Evolutionary conservation across 2,888 invertebrate species (phyloP), one percentile per base, ranked within the genome.

Genomic region (Cylloceria caligata): DNA sequence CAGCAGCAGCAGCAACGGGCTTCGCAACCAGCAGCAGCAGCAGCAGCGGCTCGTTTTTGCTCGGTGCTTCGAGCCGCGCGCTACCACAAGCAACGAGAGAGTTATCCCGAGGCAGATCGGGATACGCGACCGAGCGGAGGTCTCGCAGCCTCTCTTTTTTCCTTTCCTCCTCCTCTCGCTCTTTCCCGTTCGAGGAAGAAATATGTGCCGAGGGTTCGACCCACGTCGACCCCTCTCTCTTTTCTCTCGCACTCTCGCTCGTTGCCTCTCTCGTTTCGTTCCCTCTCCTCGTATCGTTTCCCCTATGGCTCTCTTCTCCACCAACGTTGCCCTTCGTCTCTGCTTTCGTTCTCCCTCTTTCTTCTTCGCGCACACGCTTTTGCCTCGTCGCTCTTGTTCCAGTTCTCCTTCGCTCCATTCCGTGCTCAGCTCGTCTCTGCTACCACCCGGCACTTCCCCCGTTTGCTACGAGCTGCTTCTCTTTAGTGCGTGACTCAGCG

Each of bases 401-500:
- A 52, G 68, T 69, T 69, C 13, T 52, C 52, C 69, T 75, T 65
- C 49, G 55, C 24, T 21, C 21, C 74, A 36, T 65, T 30, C 68
- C 68, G 47, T 69, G 67, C 60, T 16, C 34, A 64, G 62, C 74
- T 68, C 80, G 69, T 74, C 69, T 73, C 68, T 64, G 68, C 80
- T 77, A 65, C 80, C 76, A 83, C 72, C 80, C 83, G 83, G 80
- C 76, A 80, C 76, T 79, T 76, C 65, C 74, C 57, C 68, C 67
- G 60, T 62, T 16, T 36, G 27, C 71, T 74, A 42, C 67, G 52
- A 76, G 80, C 80, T 67, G 81, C 77, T 82, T 83, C 73, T 76
- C 76, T 84, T 84, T 86, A 82, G 88, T 89, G 91, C 91, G 90
- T 91, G 91, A 91, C 90, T 90, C 90, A 89, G 88, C 88, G 84